Percentiles rank a stretch among this genome's conserved stretches.
Conservation (phyloP, 2,113 vertebrate species). For the Muntiacus reevesi region DNA sequence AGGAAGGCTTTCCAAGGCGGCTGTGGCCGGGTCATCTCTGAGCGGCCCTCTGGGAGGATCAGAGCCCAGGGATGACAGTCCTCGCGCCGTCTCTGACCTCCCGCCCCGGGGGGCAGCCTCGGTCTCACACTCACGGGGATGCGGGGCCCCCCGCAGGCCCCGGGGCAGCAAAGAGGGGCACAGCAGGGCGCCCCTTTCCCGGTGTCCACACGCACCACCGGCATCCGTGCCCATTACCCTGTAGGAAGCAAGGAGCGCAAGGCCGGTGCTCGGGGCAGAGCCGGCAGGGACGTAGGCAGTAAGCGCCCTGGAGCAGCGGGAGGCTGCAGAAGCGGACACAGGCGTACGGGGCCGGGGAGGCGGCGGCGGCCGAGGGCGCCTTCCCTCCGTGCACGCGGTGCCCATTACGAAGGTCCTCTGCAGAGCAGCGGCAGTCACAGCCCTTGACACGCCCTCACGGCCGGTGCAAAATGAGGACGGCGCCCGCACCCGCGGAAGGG, state of each 20-base stretch:
- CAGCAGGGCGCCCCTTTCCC: fast-evolving
- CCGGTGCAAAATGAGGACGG: not conserved
- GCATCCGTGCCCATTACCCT: fast-evolving
- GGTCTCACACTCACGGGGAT: not conserved
- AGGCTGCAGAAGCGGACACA: not conserved
- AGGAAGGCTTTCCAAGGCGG: not conserved
- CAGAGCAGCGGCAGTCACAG: not conserved
- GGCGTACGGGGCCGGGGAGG: not conserved
- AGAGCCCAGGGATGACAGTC: not conserved
- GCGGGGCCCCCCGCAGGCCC: slow-evolving; percentile 49
- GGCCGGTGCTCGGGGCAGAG: not conserved
- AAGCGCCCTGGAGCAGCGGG: not conserved
- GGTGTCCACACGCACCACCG: not conserved
- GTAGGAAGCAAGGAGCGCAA: not conserved
- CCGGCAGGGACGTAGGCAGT: fast-evolving
- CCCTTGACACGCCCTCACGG: not conserved
- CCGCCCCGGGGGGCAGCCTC: not conserved
- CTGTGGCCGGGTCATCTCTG: not conserved
- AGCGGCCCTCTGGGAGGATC: not conserved
- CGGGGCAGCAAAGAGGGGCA: not conserved
- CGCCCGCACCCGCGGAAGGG: not conserved
- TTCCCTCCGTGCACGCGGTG: fast-evolving
- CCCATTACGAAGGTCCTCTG: not conserved
- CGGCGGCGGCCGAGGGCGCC: not conserved
- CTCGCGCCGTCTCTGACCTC: fast-evolving